phyloP scores from a whole-genome alignment of 2,113 vertebrate genomes.

The Nicator chloris region DNA sequence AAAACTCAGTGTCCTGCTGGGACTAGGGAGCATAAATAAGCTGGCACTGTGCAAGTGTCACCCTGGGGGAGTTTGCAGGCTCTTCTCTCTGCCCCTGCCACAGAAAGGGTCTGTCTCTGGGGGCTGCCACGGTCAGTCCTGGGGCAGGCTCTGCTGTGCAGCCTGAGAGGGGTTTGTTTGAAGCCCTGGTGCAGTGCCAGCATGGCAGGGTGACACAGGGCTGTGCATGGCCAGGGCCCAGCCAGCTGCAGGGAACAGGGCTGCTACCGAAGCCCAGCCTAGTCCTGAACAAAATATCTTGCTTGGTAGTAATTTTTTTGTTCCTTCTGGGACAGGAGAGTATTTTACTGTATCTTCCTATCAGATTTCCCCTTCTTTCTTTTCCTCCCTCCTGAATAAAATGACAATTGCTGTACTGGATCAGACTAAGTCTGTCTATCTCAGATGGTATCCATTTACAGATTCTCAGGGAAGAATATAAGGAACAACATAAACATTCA shows the following conservation, averaged over 20 bases:
- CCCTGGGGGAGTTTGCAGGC: rapidly evolving
- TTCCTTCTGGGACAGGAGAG: background rate
- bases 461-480: background rate
- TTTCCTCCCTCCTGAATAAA: background rate
- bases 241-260: background rate
- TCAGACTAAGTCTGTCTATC: background rate
- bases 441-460: background rate
- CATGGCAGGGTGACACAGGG: background rate
- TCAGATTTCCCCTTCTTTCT: background rate
- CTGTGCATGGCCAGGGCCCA: background rate
- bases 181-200: background rate
- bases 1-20: background rate
- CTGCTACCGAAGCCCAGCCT: background rate
- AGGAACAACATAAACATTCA: background rate
- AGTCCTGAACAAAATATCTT: background rate
- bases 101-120: background rate
- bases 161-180: background rate
- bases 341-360: background rate
- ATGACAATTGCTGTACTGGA: background rate
- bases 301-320: background rate
- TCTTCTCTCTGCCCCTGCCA: background rate
- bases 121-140: rapidly evolving
- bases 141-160: background rate
- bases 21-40: background rate
- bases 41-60: background rate